These are phyloP conservation scores for Florisuga fusca DNA, from an alignment of 2,797 vertebrate species.

Conservation along the genomic window DNA sequence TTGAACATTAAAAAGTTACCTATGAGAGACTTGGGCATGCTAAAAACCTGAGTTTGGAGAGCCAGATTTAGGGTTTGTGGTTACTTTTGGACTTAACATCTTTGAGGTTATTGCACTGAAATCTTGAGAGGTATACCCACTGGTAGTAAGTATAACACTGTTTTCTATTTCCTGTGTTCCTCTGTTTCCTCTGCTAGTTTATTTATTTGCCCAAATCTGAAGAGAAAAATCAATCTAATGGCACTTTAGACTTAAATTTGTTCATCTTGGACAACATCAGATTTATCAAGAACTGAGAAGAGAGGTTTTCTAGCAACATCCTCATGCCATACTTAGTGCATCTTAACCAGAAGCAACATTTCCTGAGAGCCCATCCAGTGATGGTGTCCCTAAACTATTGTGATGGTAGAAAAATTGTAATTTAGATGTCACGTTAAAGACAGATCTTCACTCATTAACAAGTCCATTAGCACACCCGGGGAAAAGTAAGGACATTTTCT, in stretches of 20 bases:
- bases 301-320: background rate
- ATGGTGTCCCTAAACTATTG: background rate
- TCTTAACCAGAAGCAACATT: background rate
- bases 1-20: background rate
- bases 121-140: background rate
- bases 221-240: background rate
- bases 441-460: constrained; percentile 11
- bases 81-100: background rate
- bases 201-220: background rate
- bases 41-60: background rate
- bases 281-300: background rate
- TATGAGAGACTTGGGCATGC: rapidly evolving
- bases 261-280: background rate
- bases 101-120: background rate
- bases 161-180: background rate
- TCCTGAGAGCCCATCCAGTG: background rate
- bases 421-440: background rate
- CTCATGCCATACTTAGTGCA: background rate
- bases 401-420: background rate
- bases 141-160: background rate
- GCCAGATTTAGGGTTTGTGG: background rate
- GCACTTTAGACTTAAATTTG: background rate
- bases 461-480: background rate
- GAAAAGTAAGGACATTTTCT: background rate
- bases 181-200: background rate